A percentile compares a stretch with the other conserved stretches of the same genome.
Conservation (phyloP, 2,113 vertebrate species). For the Ctenodactylus gundi region DNA sequence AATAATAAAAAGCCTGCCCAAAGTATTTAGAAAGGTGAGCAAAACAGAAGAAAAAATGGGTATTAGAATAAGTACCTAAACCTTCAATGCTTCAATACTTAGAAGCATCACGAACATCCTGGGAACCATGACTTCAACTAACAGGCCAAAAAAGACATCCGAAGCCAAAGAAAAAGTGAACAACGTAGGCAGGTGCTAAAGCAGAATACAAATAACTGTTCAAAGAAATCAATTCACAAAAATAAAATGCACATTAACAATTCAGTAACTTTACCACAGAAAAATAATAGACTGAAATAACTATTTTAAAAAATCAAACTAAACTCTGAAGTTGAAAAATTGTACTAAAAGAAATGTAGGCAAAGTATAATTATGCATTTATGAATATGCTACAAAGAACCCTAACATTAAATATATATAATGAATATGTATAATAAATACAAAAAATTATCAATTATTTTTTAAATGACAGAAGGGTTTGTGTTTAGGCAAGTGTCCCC, state of each 20-base stretch:
- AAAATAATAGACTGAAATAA: neutral
- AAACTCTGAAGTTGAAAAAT: neutral
- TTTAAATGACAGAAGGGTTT: neutral
- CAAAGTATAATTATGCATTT: neutral
- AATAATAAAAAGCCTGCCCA: neutral
- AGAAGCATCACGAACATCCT: neutral
- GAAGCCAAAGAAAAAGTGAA: neutral
- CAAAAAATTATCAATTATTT: neutral
- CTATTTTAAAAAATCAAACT: neutral
- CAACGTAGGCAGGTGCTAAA: neutral
- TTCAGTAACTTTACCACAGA: neutral
- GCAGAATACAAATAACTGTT: neutral
- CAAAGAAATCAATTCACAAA: neutral
- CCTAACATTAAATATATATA: neutral
- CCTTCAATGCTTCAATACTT: neutral
- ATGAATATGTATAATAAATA: neutral
- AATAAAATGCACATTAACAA: neutral
- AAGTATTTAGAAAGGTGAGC: neutral
- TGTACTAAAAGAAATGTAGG: neutral
- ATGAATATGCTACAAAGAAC: neutral
- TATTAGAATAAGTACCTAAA: neutral
- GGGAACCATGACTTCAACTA: neutral
- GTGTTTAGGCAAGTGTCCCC: neutral
- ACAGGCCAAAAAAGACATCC: neutral
- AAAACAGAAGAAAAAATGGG: neutral